Base-by-base conservation (phyloP, 2,113 vertebrate genomes). In the Chaenocephalus aceratus region DNA sequence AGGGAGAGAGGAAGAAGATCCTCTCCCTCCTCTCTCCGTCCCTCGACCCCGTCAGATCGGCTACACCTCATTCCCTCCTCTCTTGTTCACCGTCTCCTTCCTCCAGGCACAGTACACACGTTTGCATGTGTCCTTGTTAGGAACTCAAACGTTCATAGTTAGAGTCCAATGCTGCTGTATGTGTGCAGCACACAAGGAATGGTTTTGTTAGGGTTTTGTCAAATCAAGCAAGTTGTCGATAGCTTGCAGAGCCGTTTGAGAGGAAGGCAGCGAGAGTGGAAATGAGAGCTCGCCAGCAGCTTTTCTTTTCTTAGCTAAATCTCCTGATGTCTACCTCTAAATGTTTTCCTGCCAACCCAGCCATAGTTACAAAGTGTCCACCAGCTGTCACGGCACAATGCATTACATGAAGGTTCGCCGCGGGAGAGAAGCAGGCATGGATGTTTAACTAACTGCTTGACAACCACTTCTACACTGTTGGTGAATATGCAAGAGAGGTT, bases 21-120 rank as follows among this genome's bases (percentile, higher is more conserved):
- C 77, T 79, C 72, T 79, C 73, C 18, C 49, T 52, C 51, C 41
- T 78, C 72, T 77, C 75, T 75, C 46, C 58, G 59, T 77, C 86
- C 76, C 58, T 71, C 54, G 79, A 86, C 90, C 86, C 89, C 70
- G 84, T 90, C 89, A 89, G 80, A 82, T 86, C 63, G 48, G 70
- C 86, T 86, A 58, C 80, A 79, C 85, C 84, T 91, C 88, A 86
- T 73, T 85, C 80, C 75, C 71, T 77, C 66, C 45, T 75, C 64
- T 81, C 77, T 78, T 75, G 77, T 79, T 85, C 77, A 88, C 75
- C n/a, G 10, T 68, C 73, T 77, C 71, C 65, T 84, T 69, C 82
- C 86, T 89, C 73, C 67, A 80, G 91, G 89, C 88, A 78, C 73
- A 63, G 80, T 36, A 56, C 78, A 63, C 79, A 87, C 75, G 79